These are phyloP conservation scores for Chaetodon trifasciatus DNA, from an alignment of 2,797 vertebrate species.

Conservation along the genomic window DNA sequence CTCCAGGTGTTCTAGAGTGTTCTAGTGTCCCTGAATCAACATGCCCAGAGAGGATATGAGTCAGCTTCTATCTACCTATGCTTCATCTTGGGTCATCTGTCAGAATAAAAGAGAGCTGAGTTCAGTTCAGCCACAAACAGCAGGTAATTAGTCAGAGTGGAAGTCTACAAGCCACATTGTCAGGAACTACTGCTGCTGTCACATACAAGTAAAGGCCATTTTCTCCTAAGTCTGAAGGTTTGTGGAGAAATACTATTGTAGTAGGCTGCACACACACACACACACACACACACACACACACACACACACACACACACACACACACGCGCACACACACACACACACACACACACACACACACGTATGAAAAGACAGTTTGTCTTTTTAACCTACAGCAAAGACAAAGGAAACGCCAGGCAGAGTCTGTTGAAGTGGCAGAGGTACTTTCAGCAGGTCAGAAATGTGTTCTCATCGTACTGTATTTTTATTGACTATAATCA, in stretches of 20 bases:
- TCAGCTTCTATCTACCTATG: neutral
- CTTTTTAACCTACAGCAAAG: no score
- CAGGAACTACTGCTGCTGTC: neutral
- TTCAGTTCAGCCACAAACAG: neutral
- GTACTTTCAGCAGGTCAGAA: neutral
- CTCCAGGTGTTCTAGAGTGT: neutral
- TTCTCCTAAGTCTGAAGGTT: neutral
- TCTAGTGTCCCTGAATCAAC: neutral
- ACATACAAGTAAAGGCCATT: neutral
- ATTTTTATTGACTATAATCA: neutral
- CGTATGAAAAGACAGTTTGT: no score
- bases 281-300: no score
- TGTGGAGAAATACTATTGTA: no score
- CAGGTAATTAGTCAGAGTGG: neutral
- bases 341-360: no score
- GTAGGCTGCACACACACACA: no score
- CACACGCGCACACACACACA: no score
- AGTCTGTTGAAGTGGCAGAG: no score
- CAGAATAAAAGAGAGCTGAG: neutral
- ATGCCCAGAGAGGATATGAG: neutral
- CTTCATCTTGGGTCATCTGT: neutral
- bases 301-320: no score
- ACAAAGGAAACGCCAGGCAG: no score
- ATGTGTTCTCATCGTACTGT: neutral
- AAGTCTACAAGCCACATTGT: neutral